A percentile compares a stretch with the other conserved stretches of the same genome.
phyloP scores from a whole-genome alignment of 1,140 invertebrate species.

The Drosophila jambulina region DNA sequence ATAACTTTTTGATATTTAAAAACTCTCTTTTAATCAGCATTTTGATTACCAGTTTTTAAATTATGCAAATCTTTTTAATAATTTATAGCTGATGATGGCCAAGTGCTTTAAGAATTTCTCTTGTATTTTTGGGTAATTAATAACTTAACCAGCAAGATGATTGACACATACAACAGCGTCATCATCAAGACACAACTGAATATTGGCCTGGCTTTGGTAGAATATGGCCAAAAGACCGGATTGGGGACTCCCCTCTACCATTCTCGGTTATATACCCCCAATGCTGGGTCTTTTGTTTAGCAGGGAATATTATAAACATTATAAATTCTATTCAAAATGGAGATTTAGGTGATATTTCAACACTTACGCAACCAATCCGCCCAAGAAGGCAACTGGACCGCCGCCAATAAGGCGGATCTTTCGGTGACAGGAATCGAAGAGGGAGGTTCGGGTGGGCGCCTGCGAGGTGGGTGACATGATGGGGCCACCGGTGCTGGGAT shows the following conservation, averaged over 20 bases:
- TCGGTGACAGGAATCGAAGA: constrained; percentile 90
- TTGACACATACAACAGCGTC: constrained; percentile 17
- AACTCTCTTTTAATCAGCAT: background rate
- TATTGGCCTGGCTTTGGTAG: background rate
- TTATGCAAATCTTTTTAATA: constrained; percentile 18
- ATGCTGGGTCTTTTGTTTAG: constrained; percentile 1
- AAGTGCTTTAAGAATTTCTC: constrained; percentile 22
- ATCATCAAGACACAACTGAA: too few relatives aligned
- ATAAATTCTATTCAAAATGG: constrained; percentile 25
- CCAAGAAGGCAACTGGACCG: constrained; percentile 88
- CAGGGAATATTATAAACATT: constrained; percentile 20
- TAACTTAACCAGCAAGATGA: constrained; percentile 27
- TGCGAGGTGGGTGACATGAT: constrained; percentile 83
- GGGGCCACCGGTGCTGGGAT: constrained; percentile 36
- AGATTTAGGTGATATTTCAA: background rate
- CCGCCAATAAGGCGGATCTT: constrained; percentile 89
- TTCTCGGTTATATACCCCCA: background rate
- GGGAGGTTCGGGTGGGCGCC: constrained; percentile 87
- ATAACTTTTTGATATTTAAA: background rate
- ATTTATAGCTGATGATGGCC: background rate
- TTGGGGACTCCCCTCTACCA: constrained; percentile 2
- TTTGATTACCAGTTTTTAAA: constrained; percentile 5
- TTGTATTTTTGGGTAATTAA: constrained; percentile 26
- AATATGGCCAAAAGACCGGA: constrained; percentile 18
- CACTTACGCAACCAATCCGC: constrained; percentile 90